Percentiles rank a stretch among this genome's conserved stretches.
Evolutionary conservation across 1,140 invertebrate species (phyloP).

Genomic region (Colletes latitarsis): DNA sequence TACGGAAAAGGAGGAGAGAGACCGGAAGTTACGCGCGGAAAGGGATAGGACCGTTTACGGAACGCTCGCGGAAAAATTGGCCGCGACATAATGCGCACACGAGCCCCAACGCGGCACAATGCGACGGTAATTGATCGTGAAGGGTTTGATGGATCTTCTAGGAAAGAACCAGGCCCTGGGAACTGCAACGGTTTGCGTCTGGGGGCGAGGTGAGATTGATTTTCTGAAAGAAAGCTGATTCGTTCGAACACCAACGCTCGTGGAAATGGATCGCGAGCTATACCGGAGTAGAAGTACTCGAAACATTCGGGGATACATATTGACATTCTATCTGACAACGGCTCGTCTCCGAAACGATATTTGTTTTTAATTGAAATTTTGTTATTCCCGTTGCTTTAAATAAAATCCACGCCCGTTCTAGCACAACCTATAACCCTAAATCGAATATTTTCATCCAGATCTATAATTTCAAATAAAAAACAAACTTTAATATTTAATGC

Average conservation of each 20-base stretch:
- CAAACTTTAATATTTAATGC: too few species aligned
- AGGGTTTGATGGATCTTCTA: constrained; percentile 50
- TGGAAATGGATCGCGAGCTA: not conserved
- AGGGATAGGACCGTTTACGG: constrained; percentile 45
- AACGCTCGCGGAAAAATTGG: constrained; percentile 53
- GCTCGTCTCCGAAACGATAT: too few species aligned
- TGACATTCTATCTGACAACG: too few species aligned
- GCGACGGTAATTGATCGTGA: constrained; percentile 55
- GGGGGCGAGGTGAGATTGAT: not conserved
- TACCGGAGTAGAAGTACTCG: not conserved
- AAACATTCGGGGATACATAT: too few species aligned
- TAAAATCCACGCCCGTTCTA: too few species aligned
- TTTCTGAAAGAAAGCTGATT: constrained; percentile 7
- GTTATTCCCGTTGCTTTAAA: too few species aligned
- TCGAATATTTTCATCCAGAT: too few species aligned
- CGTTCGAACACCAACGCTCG: not conserved
- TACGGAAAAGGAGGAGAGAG: constrained; percentile 6
- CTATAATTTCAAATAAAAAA: too few species aligned
- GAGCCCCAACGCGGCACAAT: constrained; percentile 40
- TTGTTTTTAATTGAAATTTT: too few species aligned
- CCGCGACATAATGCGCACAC: constrained; percentile 32
- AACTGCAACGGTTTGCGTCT: constrained; percentile 16
- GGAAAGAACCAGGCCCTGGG: constrained; percentile 19
- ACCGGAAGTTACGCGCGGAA: constrained; percentile 58
- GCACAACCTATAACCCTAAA: too few species aligned